Conservation (phyloP, 2,113 vertebrate species). For the Passer domesticus region DNA sequence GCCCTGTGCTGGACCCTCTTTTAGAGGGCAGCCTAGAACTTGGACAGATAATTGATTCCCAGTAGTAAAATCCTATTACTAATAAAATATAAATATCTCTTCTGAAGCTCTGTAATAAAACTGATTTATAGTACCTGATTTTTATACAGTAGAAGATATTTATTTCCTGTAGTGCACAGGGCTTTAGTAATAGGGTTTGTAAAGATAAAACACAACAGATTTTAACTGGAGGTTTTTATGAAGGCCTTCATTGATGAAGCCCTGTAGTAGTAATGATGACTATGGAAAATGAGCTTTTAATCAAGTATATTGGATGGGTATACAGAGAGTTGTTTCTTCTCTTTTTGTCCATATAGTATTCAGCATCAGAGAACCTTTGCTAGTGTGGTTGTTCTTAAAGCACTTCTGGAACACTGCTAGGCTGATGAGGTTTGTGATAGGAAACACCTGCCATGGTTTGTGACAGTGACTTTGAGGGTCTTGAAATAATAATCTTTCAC, state of each 20-base stretch:
- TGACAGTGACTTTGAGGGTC: background rate
- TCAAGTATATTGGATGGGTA: background rate
- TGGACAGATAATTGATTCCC: background rate
- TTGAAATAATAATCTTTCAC: background rate
- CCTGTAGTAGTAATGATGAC: background rate
- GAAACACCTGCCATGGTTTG: background rate
- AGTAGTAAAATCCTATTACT: background rate
- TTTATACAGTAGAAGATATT: background rate
- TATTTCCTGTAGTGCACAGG: background rate
- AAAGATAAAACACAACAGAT: background rate
- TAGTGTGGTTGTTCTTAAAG: background rate
- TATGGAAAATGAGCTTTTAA: background rate
- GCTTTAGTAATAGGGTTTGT: background rate
- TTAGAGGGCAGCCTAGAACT: background rate
- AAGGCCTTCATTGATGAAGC: background rate
- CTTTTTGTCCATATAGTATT: background rate
- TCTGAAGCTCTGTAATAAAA: background rate
- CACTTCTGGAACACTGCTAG: background rate
- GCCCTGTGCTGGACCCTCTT: background rate
- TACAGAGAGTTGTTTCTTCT: background rate
- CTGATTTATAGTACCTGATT: background rate
- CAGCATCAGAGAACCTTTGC: background rate
- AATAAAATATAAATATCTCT: background rate
- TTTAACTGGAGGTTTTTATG: background rate
- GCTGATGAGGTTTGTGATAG: background rate